A percentile compares a stretch with the other conserved stretches of the same genome.
Evolutionary conservation across 2,888 invertebrate genomes (phyloP).

Genomic region (Apantesis nais): DNA sequence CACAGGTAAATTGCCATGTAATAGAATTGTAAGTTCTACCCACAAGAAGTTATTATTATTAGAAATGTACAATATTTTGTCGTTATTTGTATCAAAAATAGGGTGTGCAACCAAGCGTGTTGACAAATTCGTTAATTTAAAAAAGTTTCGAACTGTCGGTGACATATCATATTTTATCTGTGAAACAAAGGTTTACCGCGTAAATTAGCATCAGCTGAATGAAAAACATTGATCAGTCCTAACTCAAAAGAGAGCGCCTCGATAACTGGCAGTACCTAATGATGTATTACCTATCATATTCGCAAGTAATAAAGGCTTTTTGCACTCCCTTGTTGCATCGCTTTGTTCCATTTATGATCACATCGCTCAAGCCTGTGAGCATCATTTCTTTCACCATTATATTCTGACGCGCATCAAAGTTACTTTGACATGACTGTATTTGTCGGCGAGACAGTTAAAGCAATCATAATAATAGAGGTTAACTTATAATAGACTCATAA

Average conservation of each 20-base stretch:
- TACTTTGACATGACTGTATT: slow-evolving; percentile 39
- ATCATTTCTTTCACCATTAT: slow-evolving; percentile 24
- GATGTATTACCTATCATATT: slow-evolving; percentile 56
- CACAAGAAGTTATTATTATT: slow-evolving; percentile 23
- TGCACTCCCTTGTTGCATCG: slow-evolving; percentile 41
- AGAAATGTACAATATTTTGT: slow-evolving; percentile 11
- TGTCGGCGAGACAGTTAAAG: slow-evolving; percentile 15
- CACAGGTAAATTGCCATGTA: slow-evolving; percentile 54
- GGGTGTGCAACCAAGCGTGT: slow-evolving; percentile 61
- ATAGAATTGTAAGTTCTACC: slow-evolving; percentile 38
- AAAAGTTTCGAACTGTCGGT: slow-evolving; percentile 23
- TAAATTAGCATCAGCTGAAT: slow-evolving; percentile 47
- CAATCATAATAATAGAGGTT: slow-evolving; percentile 26
- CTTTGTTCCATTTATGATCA: slow-evolving; percentile 47
- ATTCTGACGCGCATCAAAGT: slow-evolving; percentile 27
- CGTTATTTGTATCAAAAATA: slow-evolving; percentile 39
- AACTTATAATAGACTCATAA: slow-evolving; percentile 36
- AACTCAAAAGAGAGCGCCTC: slow-evolving; percentile 55
- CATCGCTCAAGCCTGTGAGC: slow-evolving; percentile 27
- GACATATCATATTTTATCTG: background rate
- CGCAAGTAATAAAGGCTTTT: slow-evolving; percentile 58
- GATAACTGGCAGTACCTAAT: slow-evolving; percentile 53
- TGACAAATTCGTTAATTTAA: slow-evolving; percentile 38
- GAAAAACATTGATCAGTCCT: slow-evolving; percentile 61
- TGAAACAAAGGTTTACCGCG: slow-evolving; percentile 42